phyloP scores from a whole-genome alignment of 2,797 vertebrate genomes.

The Mustela erminea region DNA sequence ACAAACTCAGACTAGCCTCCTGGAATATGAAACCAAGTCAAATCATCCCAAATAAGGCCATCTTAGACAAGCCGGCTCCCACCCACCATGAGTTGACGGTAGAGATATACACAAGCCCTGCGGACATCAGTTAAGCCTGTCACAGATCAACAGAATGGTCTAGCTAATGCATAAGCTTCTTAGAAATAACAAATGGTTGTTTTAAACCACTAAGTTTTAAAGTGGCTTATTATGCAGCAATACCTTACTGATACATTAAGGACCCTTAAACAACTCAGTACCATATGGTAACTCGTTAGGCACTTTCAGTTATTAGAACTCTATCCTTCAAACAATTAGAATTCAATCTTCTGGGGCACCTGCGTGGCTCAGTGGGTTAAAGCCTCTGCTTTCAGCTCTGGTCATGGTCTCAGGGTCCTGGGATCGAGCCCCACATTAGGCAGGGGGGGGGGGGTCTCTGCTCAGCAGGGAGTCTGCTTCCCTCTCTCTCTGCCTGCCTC shows the following conservation, averaged over 20 bases:
- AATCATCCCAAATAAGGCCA: not conserved
- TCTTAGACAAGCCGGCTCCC: not conserved
- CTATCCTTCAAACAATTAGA: constrained; percentile 22
- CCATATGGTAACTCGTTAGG: not conserved
- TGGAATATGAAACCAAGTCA: not conserved
- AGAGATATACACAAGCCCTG: not conserved
- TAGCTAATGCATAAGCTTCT: not conserved
- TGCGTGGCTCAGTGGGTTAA: too few relatives aligned
- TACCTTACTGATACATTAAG: not conserved
- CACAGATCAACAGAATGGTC: not conserved
- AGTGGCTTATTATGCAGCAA: constrained; percentile 18
- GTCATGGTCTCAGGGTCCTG: too few relatives aligned
- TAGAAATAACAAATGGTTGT: constrained; percentile 24
- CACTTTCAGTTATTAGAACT: constrained; percentile 40
- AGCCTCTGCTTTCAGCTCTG: too few relatives aligned
- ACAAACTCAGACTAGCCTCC: not conserved
- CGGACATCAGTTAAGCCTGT: not conserved
- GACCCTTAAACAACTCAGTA: constrained; percentile 14
- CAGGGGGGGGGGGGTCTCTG: too few relatives aligned
- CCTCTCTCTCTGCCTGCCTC: too few relatives aligned
- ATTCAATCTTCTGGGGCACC: not conserved
- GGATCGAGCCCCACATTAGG: too few relatives aligned
- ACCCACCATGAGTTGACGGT: not conserved
- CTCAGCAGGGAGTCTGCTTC: too few relatives aligned
- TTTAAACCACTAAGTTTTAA: not conserved